These are phyloP conservation scores for Trichosurus vulpecula DNA, from an alignment of 2,797 vertebrate genomes.

Conservation along the genomic window DNA sequence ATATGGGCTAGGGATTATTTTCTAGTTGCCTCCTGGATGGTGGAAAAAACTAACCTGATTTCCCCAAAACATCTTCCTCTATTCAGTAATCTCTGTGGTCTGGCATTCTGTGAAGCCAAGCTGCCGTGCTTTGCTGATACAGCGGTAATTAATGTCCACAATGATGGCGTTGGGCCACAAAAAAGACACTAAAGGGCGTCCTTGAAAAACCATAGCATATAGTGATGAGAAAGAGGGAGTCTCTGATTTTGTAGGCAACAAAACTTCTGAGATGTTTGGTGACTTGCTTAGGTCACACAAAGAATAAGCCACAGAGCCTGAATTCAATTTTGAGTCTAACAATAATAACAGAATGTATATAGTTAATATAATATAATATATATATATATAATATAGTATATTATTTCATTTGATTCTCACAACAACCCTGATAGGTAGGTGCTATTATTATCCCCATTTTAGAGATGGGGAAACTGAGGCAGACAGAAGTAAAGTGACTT, in stretches of 20 bases:
- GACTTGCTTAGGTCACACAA: not conserved
- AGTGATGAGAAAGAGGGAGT: not conserved
- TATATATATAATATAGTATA: too few species aligned
- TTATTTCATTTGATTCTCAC: not conserved
- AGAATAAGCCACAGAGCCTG: not conserved
- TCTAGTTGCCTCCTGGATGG: not conserved
- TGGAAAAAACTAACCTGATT: not conserved
- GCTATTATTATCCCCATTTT: not conserved
- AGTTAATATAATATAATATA: too few species aligned
- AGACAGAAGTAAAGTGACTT: not conserved
- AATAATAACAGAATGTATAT: not conserved
- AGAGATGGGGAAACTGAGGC: not conserved
- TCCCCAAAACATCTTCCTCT: not conserved
- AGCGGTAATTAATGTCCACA: not conserved
- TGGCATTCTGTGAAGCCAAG: not conserved
- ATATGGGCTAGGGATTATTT: not conserved
- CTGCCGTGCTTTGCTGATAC: not conserved
- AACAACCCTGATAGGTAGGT: not conserved
- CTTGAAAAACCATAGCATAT: not conserved
- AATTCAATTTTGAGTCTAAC: not conserved
- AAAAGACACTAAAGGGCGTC: not conserved
- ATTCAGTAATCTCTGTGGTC: not conserved
- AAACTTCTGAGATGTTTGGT: not conserved
- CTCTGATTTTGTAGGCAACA: not conserved
- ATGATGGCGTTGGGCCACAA: fast-evolving